phyloP scores from a whole-genome alignment of 2,113 vertebrate genomes.

The Rhagologus leucostigma region DNA sequence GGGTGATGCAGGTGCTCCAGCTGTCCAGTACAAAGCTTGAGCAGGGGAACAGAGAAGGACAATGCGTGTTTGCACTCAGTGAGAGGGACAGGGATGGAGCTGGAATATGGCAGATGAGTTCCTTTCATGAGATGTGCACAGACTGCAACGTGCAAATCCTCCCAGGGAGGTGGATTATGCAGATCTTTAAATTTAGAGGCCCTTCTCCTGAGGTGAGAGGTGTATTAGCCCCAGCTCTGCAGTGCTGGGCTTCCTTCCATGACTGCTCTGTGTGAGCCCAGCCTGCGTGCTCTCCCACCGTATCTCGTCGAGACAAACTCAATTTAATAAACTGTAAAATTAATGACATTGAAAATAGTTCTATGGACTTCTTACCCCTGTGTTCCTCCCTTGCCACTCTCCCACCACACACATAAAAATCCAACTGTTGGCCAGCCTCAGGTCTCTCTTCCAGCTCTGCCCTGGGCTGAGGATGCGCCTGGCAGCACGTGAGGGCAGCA shows the following conservation, averaged over 20 bases:
- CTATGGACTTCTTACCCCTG: not conserved
- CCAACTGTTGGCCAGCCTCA: not conserved
- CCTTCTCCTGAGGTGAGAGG: not conserved
- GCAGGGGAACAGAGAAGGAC: not conserved
- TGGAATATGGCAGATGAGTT: not conserved
- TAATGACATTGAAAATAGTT: not conserved
- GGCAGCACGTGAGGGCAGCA: not conserved
- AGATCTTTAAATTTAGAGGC: not conserved
- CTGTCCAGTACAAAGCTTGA: not conserved
- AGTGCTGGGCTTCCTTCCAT: not conserved
- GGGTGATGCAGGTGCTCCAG: not conserved
- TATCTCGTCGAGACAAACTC: not conserved
- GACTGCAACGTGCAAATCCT: not conserved
- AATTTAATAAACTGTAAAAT: not conserved
- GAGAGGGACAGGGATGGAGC: not conserved
- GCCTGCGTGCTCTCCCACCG: accelerated
- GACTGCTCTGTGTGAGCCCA: not conserved
- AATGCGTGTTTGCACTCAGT: not conserved
- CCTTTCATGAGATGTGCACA: not conserved
- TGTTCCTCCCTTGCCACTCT: not conserved
- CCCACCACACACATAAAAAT: not conserved
- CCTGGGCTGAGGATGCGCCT: not conserved
- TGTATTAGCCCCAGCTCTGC: not conserved
- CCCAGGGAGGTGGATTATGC: not conserved
- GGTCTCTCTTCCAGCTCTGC: not conserved